These are phyloP conservation scores for Eulemur coronatus DNA, from an alignment of 2,797 vertebrate genomes.

Conservation along the genomic window DNA sequence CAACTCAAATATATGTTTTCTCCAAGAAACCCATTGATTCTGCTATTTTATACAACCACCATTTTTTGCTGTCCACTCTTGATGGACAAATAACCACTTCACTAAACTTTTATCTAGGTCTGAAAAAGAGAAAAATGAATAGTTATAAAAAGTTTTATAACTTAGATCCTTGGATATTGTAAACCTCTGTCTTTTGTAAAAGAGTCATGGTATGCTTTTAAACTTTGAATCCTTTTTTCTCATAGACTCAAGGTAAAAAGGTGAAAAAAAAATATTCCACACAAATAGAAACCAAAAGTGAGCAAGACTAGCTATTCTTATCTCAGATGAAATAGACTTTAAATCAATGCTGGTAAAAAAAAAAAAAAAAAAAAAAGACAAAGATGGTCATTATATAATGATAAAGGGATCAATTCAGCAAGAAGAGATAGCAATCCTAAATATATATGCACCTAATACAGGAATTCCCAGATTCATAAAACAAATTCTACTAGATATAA, in stretches of 20 bases:
- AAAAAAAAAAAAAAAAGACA: neutral
- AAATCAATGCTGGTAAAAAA: neutral
- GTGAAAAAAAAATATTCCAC: neutral
- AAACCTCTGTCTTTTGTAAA: conserved; percentile 8
- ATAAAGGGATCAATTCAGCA: neutral
- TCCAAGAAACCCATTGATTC: conserved; percentile 1
- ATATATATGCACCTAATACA: neutral
- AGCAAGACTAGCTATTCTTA: neutral
- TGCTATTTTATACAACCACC: conserved; percentile 57
- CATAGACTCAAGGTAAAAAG: neutral
- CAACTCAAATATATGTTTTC: neutral
- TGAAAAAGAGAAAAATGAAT: conserved; percentile 29
- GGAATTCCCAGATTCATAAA: neutral
- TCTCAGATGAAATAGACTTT: neutral
- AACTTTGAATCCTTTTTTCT: neutral
- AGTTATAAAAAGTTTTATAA: conserved; percentile 38
- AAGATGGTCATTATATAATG: neutral
- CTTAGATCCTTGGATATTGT: neutral
- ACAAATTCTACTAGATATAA: neutral
- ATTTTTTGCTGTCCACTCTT: conserved; percentile 37
- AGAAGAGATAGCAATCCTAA: neutral
- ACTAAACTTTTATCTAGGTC: conserved; percentile 1
- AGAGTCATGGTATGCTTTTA: neutral
- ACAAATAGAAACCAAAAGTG: neutral
- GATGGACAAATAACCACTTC: conserved; percentile 63